Base-by-base conservation (phyloP, 2,113 vertebrate species). In the Mola mola region DNA sequence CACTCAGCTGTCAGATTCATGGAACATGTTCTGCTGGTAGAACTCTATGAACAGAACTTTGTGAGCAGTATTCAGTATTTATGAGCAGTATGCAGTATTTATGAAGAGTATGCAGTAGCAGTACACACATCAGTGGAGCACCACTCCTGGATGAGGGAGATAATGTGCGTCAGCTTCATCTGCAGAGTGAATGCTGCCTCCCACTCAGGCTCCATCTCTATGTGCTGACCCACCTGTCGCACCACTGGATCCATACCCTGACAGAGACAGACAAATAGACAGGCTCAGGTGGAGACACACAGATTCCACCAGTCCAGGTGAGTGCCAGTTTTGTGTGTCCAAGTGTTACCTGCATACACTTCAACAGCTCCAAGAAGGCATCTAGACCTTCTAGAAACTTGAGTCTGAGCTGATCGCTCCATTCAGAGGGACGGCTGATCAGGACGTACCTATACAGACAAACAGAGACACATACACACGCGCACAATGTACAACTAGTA, bases 161-260 rank as follows among this genome's bases (percentile, higher is more conserved):
- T 98, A 83, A 98, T 95, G 58, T 95, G 95, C 0, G 96, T 98
- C 58, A 99, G 88, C 63, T 98, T 98, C 95, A 98, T 98, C 75
- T 99, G 97, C 38, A 98, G 88, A 0, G 96, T 97, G 80, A 99
- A 98, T 3, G 97, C 97, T 13, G 97, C 96, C 87, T 99, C 97
- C 97, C 97, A 99, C 49, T 99, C 97, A 0, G 96, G 97, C 84
- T 99, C 97, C 96, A 98, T 98, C 90, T 99, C 97, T n/a, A 98
- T 98, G 84, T 99, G 97, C 51, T 99, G 97, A 6, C 97, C 96
- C 38, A 98, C 95, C 90, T 99, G 97, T 29, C 97, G 92, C 29
- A 96, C 94, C 81, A 98, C 94, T 0, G 97, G 96, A 83, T 99
- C 97, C 97, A 99, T 98, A 12, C 96, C 97, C 97, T 98, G 78